phyloP scores from a whole-genome alignment of 37 sponge, comb jelly and placozoan genomes.

The Crambe crambe region DNA sequence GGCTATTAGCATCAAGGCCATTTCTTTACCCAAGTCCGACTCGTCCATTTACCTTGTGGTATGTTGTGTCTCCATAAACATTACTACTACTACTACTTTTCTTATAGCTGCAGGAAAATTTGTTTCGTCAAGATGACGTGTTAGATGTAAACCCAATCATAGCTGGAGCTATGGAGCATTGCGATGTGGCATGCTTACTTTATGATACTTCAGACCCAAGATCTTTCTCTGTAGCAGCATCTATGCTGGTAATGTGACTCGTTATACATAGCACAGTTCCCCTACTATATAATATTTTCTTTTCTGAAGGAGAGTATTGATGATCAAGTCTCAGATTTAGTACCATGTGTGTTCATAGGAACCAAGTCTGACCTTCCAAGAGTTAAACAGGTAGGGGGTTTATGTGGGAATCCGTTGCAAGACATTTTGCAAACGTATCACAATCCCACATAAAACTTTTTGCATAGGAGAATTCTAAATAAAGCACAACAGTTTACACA shows the following conservation, averaged over 20 bases:
- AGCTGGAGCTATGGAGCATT: constrained; percentile 45
- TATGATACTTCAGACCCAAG: constrained; percentile 64
- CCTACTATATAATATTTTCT: background rate
- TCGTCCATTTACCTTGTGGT: constrained; percentile 66
- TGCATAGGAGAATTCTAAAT: too few relatives aligned
- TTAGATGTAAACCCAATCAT: constrained; percentile 19
- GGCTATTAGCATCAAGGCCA: constrained; percentile 42
- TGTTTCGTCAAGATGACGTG: constrained; percentile 17
- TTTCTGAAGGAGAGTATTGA: constrained; percentile 51
- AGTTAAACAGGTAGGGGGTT: constrained; percentile 55
- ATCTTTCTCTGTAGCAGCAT: constrained; percentile 68
- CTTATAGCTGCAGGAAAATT: constrained; percentile 69
- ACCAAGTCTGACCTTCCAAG: constrained; percentile 69
- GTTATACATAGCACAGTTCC: too few relatives aligned
- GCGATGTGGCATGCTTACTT: constrained; percentile 78
- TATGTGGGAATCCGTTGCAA: too few relatives aligned
- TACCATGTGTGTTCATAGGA: constrained; percentile 81
- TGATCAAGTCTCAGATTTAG: constrained; percentile 24
- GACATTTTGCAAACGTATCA: too few relatives aligned
- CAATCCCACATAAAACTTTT: too few relatives aligned
- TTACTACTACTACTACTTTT: too few relatives aligned
- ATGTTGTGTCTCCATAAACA: constrained; percentile 8
- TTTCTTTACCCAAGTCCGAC: constrained; percentile 8
- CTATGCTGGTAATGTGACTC: constrained; percentile 53
- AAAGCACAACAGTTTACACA: too few relatives aligned